Evolutionary conservation across 2,113 vertebrate genomes (phyloP).

Genomic region (Syrmaticus mikado): DNA sequence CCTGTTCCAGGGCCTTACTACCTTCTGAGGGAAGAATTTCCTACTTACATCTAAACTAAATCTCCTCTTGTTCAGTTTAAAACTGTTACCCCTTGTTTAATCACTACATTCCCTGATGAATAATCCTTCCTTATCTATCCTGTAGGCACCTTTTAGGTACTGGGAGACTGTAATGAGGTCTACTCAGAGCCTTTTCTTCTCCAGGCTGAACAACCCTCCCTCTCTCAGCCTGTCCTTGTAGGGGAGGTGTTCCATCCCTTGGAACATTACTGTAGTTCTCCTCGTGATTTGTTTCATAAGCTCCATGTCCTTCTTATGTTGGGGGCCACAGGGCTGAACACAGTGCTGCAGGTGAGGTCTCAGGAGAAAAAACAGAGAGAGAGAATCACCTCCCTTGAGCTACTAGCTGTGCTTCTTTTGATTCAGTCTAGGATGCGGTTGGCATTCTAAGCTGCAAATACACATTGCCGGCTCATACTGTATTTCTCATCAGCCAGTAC

Average conservation of each 20-base stretch:
- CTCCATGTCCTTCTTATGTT: neutral
- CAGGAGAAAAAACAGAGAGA: neutral
- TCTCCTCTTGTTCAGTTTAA: neutral
- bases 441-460: neutral
- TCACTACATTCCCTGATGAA: neutral
- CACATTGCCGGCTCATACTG: neutral
- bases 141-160: no score
- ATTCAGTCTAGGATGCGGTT: neutral
- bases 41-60: neutral
- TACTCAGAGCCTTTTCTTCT: neutral
- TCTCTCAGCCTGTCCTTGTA: neutral
- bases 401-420: neutral
- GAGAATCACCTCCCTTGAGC: neutral
- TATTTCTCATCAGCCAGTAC: neutral
- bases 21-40: neutral
- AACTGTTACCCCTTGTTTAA: neutral
- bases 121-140: neutral
- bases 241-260: neutral
- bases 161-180: neutral
- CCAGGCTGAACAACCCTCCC: neutral
- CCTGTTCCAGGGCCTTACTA: neutral
- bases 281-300: neutral
- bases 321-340: neutral
- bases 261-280: neutral
- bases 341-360: neutral